These are phyloP conservation scores for Odontocolon sp. DNA, from an alignment of 2,888 invertebrate genomes.

Conservation along the genomic window DNA sequence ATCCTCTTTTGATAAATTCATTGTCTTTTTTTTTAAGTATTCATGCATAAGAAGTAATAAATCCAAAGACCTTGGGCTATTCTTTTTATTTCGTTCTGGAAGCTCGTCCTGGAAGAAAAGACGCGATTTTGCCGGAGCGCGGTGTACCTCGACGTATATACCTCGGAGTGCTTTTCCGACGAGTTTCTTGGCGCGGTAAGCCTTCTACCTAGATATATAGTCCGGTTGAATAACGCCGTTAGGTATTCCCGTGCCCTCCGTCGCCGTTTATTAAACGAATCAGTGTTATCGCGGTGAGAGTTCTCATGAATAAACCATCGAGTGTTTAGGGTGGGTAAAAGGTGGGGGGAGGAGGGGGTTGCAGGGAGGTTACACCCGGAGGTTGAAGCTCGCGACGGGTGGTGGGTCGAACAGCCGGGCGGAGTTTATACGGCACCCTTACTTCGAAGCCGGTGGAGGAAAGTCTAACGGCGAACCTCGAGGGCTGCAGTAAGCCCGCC, in stretches of 20 bases:
- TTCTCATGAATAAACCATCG: conserved; percentile 80
- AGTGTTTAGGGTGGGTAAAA: conserved; percentile 73
- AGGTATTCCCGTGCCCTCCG: conserved; percentile 51
- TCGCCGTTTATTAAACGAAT: conserved; percentile 80
- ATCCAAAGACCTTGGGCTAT: no score
- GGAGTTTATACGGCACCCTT: conserved; percentile 49
- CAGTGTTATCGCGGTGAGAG: conserved; percentile 80
- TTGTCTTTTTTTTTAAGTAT: no score
- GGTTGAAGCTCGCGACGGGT: conserved; percentile 49
- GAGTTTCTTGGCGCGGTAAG: conserved; percentile 74
- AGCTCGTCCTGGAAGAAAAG: neutral
- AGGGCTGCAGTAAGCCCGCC: conserved; percentile 77
- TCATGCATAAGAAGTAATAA: no score
- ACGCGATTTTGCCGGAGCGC: neutral
- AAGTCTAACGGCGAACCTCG: conserved; percentile 65
- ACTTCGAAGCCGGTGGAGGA: conserved; percentile 39
- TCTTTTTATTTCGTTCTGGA: no score
- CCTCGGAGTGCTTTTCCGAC: no score
- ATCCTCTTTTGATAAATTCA: no score
- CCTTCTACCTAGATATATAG: conserved; percentile 75
- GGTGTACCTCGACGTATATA: conserved; percentile 21
- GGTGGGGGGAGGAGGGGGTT: conserved; percentile 5
- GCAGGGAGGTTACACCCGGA: conserved; percentile 15
- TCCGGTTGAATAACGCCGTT: conserved; percentile 77
- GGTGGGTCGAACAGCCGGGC: conserved; percentile 38